Evolutionary conservation across 2,113 vertebrate genomes (phyloP), one percentile per base, ranked within the genome.

Genomic region (Phrynosoma platyrhinos): DNA sequence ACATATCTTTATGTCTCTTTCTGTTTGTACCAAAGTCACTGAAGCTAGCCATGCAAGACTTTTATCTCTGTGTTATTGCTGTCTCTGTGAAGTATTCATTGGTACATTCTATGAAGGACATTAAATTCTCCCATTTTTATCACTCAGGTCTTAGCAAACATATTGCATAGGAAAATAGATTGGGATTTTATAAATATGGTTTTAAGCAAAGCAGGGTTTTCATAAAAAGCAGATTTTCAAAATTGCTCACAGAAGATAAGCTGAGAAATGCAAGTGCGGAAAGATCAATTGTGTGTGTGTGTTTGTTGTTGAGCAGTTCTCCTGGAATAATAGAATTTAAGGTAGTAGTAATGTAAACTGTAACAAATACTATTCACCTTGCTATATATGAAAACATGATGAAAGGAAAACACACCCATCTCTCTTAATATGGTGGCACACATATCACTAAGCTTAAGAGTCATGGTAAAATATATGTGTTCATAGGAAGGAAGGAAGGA

Each of bases 101-200:
- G 32, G 88, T 86, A 81, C 42, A 88, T 68, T 3, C 0, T 88
- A 88, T 79, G 40, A 93, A 91, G 42, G 30, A 12, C 62, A 88
- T 87, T 83, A 25, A 85, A 91, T 85, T 87, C 9, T 87, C 85
- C 84, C 42, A 82, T 88, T 88, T 87, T 82, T 83, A 79, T 90
- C 40, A 68, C 74, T 89, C 42, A 2, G 87, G 58, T 69, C 16
- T 85, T 25, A 86, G 0, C 68, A 10, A 85, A 88, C 10, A 25
- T 77, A 36, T 62, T n/a, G 91, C 86, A 72, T 9, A 3, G 58
- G 79, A 79, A 86, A 83, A 0, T 3, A 14, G 42, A 78, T 81
- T 64, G 84, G 20, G 88, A 89, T 92, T 88, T 91, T 64, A 84
- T 84, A 83, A 89, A 89, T 84, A 62, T 79, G 74, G 53, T 62